Base-by-base conservation (phyloP, 2,113 vertebrate species). In the Silurus glanis region DNA sequence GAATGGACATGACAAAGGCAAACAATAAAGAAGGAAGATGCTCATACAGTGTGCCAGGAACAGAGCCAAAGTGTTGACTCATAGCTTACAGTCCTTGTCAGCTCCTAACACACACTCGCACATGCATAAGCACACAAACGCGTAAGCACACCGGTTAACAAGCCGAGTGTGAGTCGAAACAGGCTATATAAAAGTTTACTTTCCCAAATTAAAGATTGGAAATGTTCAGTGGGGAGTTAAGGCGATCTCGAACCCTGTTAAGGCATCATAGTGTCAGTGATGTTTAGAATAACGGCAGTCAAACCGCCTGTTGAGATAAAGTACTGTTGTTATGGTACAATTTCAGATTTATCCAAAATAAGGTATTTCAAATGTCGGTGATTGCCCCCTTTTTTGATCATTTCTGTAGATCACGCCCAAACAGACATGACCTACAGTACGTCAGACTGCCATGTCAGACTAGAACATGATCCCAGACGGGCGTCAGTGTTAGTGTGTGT, bases 81-180 rank as follows among this genome's bases (percentile, higher is more conserved):
- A 92, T 90, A 90, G 88, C 88, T 91, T 91, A 90, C 90, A 90
- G 90, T 91, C 90, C 87, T 78, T 88, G 85, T 91, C 93, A 91
- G 93, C 92, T 92, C 92, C 92, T 91, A 93, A 92, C 79, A 84
- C 64, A 76, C 45, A 53, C 76, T 76, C 49, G 62, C 85, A 87
- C 37, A 71, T 64, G 55, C 78, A 85, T n/a, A 72, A 51, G 82
- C 86, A 81, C 66, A 69, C 14, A 88, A 69, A 80, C 21, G 72
- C 49, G 10, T 80, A 80, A 80, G 74, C 74, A 76, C 45, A 59
- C 51, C 59, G 62, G 74, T 69, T 25, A 58, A 45, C 28, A 80
- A 62, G 9, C 25, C n/a, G 37, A 45, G 83, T 81, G 8, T 45
- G 4, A 80, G 74, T 69, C n/a, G 51, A 71, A 66, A 72, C 64